Evolutionary conservation across 2,113 vertebrate species (phyloP).

Genomic region (Psettodes erumei): DNA sequence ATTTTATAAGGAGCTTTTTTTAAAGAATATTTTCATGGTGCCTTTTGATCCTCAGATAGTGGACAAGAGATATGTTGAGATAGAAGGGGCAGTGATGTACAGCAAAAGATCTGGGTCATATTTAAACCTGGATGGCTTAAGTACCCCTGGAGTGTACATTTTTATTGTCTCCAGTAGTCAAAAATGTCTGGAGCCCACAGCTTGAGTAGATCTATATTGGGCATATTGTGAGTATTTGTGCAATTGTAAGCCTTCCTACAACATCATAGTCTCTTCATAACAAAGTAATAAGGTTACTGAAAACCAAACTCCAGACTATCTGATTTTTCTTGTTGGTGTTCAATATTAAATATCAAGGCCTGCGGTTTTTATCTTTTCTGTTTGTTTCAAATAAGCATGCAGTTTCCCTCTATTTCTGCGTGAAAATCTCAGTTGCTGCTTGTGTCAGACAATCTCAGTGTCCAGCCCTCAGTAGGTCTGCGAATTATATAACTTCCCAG

Average conservation of each 20-base stretch:
- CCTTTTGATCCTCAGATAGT: slow-evolving; percentile 18
- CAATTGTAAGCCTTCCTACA: slow-evolving; percentile 3
- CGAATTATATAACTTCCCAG: slow-evolving; percentile 77
- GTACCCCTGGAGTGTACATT: background rate
- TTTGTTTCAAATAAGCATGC: slow-evolving; percentile 45
- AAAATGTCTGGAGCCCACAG: slow-evolving; percentile 18
- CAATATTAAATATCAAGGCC: slow-evolving; percentile 25
- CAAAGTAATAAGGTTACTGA: slow-evolving; percentile 33
- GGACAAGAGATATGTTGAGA: background rate
- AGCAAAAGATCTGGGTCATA: background rate
- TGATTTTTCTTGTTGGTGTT: slow-evolving; percentile 11
- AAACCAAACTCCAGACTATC: slow-evolving; percentile 27
- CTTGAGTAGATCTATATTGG: slow-evolving; percentile 10
- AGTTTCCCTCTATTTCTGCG: slow-evolving; percentile 34
- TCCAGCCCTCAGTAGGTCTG: slow-evolving; percentile 59
- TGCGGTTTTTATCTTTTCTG: slow-evolving; percentile 1
- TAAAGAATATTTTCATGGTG: slow-evolving; percentile 9
- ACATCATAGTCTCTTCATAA: slow-evolving; percentile 4
- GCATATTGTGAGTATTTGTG: slow-evolving; percentile 18
- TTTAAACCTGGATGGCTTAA: background rate
- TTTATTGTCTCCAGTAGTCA: slow-evolving; percentile 19
- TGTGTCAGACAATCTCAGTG: slow-evolving; percentile 69
- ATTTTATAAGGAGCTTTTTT: slow-evolving; percentile 7
- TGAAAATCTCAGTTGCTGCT: slow-evolving; percentile 53
- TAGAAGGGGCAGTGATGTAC: background rate